Evolutionary conservation across 2,113 vertebrate species (phyloP).

Genomic region (Calyptomena viridis): DNA sequence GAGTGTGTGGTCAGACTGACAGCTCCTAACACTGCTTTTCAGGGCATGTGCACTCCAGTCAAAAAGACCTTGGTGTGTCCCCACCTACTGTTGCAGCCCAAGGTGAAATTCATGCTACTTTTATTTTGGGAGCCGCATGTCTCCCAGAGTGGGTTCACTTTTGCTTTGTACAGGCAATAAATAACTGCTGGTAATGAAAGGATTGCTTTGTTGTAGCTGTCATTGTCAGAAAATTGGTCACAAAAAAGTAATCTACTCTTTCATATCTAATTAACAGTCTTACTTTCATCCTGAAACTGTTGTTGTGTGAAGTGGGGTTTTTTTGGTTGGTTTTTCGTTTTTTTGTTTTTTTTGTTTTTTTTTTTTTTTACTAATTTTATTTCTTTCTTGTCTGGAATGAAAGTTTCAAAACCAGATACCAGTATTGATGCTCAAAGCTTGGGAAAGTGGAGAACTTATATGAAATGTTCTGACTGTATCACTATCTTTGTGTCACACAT

Average conservation of each 20-base stretch:
- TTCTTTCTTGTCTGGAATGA: background rate
- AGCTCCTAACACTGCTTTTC: background rate
- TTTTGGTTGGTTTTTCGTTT: too few species aligned
- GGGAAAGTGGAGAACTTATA: background rate
- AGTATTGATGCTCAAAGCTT: background rate
- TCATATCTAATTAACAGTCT: background rate
- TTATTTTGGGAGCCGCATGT: background rate
- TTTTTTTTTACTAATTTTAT: background rate
- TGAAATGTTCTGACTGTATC: background rate
- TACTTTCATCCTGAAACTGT: background rate
- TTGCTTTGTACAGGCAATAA: background rate
- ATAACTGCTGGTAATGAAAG: background rate
- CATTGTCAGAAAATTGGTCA: background rate
- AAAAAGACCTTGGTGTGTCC: background rate
- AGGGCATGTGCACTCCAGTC: rapidly evolving
- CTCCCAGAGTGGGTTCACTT: background rate
- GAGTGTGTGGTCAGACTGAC: background rate
- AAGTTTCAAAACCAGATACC: background rate
- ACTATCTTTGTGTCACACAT: conserved; percentile 15
- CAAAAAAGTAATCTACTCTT: background rate
- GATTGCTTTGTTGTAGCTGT: background rate
- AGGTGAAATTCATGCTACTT: background rate
- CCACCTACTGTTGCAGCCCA: background rate
- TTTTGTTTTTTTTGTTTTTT: too few species aligned
- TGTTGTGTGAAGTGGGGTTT: too few species aligned